phyloP scores from a whole-genome alignment of 2,888 invertebrate species.

The Gnatocerus cornutus region DNA sequence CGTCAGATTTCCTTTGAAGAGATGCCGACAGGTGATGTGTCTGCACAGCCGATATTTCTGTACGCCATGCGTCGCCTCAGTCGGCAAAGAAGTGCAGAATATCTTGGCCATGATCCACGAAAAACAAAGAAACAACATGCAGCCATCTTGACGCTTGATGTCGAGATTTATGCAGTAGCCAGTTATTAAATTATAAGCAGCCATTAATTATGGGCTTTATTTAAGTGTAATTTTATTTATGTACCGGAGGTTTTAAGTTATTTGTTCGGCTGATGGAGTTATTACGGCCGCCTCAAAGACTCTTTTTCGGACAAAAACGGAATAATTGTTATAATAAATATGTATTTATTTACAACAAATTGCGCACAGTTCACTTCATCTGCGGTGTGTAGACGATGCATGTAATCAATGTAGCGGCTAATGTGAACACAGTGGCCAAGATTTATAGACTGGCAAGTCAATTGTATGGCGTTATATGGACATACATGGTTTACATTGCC shows the following conservation, averaged over 20 bases:
- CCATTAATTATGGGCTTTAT: slow-evolving; percentile 65
- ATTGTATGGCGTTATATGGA: slow-evolving; percentile 67
- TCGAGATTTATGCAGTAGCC: slow-evolving; percentile 64
- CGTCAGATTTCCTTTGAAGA: slow-evolving; percentile 62
- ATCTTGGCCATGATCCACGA: slow-evolving; percentile 66
- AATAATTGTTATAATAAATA: slow-evolving; percentile 7
- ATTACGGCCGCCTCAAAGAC: slow-evolving; percentile 26
- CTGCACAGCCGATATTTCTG: slow-evolving; percentile 62
- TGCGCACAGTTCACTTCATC: slow-evolving; percentile 58
- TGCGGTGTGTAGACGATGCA: slow-evolving; percentile 66
- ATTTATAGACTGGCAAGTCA: slow-evolving; percentile 70
- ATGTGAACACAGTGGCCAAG: slow-evolving; percentile 67
- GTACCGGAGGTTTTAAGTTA: slow-evolving; percentile 44
- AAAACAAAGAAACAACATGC: slow-evolving; percentile 62
- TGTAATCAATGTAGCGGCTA: slow-evolving; percentile 70
- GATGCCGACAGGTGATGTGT: slow-evolving; percentile 63
- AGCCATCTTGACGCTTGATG: slow-evolving; percentile 66
- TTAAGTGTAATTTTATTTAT: slow-evolving; percentile 63
- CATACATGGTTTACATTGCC: slow-evolving; percentile 61
- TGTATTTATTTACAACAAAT: slow-evolving; percentile 58
- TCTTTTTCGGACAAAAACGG: not conserved
- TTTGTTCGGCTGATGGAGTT: slow-evolving; percentile 48
- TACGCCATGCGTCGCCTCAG: slow-evolving; percentile 58
- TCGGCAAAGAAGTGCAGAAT: slow-evolving; percentile 54
- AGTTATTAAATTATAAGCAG: slow-evolving; percentile 66